A percentile compares a stretch with the other conserved stretches of the same genome.
Conservation (phyloP, 2,113 vertebrate species). For the Prunella himalayana region DNA sequence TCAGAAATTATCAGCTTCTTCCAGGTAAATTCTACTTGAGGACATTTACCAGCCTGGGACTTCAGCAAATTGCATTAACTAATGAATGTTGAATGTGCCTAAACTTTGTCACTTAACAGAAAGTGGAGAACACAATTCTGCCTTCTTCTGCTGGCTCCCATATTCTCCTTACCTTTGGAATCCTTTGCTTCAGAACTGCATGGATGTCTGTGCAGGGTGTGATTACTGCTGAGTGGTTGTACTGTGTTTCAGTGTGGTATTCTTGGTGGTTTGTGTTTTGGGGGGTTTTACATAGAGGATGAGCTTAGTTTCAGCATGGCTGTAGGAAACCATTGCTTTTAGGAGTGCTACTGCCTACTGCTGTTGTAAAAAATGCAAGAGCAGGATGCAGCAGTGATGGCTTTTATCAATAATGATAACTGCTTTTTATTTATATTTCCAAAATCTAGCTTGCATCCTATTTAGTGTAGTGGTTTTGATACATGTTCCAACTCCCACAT, state of each 20-base stretch:
- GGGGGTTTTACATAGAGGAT: neutral
- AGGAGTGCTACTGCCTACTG: neutral
- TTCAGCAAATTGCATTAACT: neutral
- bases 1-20: neutral
- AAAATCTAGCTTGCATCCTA: neutral
- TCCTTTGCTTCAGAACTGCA: neutral
- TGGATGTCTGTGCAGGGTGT: neutral
- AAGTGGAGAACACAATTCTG: neutral
- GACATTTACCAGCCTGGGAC: neutral
- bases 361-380: neutral
- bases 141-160: neutral
- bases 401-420: neutral
- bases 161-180: neutral
- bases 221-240: neutral
- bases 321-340: neutral
- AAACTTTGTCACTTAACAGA: neutral
- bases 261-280: neutral
- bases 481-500: neutral
- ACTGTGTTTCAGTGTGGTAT: neutral
- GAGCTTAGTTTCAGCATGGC: neutral
- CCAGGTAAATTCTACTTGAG: neutral
- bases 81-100: neutral
- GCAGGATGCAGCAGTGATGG: neutral
- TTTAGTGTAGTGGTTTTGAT: neutral
- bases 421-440: constrained; percentile 3